Evolutionary conservation across 1,140 invertebrate species (phyloP), one percentile per base, ranked within the genome.

Genomic region (Zaprionus inermis): DNA sequence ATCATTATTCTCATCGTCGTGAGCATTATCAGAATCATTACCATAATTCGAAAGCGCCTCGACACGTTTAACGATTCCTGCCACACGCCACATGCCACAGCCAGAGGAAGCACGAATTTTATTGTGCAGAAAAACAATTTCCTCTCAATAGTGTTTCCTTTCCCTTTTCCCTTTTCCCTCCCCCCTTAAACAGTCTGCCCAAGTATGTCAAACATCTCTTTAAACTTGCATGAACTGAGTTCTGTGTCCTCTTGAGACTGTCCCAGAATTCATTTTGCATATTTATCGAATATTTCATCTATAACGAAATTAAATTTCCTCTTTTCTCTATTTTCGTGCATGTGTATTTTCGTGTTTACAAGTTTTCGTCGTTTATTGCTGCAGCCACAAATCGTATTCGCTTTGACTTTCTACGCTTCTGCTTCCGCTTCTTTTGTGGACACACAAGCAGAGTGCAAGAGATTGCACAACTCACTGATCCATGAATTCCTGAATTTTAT

Each of bases 1-100:
- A 69, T 30, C 56, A 52, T 38, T 57, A 69, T 51, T n/a, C 20
- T 36, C 32, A 36, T 20, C 11, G 22, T 22, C 54, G 36, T n/a
- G n/a, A n/a, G 36, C 16, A 72, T 66, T 41, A 71, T 49, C 22
- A 65, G 28, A 46, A 56, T 36, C 20, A 36, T 56, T 70, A 38
- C 11, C 38, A 44, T 55, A 56, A 63, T 61, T 36, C 61, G 2
- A 63, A 44, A 44, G 49, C 38, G 46, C 9, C 46, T 49, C 16
- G 10, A 34, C 9, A 5, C 4, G 22, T 9, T 9, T n/a, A 38
- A 46, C 41, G 36, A 36, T 44, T 5, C n/a, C 41, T 59, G 56
- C 56, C 54, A 56, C 54, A 36, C 22, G 54, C 54, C 18, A 1
- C 54, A 34, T 6, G 52, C 24, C 30, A 20, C 3, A 18, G n/a